These are phyloP conservation scores for Diorhabda sublineata DNA, from an alignment of 1,140 invertebrate genomes.

Conservation along the genomic window DNA sequence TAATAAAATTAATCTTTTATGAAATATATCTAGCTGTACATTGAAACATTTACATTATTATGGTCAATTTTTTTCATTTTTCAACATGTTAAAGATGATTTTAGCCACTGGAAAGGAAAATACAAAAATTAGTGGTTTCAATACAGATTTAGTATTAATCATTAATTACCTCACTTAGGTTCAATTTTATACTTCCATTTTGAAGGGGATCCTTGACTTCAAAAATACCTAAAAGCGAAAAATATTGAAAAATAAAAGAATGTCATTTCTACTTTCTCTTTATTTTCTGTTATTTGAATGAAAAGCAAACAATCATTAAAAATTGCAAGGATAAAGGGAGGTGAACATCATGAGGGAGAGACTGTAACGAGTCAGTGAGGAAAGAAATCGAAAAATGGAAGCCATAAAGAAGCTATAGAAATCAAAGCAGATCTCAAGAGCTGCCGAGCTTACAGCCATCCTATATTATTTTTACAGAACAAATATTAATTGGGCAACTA, in stretches of 20 bases:
- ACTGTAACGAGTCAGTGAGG: too few species aligned
- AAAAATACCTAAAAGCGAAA: constrained; percentile 63
- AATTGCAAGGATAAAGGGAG: too few species aligned
- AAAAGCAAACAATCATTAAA: too few species aligned
- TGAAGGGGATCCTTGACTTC: constrained; percentile 77
- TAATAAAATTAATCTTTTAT: not conserved
- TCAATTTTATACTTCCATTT: constrained; percentile 77
- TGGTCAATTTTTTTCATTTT: constrained; percentile 5
- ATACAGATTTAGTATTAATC: constrained; percentile 7
- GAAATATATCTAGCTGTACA: not conserved
- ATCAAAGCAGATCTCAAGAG: too few species aligned
- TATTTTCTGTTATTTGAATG: too few species aligned
- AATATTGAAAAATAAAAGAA: not conserved
- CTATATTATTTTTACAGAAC: too few species aligned
- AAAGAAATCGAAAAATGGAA: too few species aligned
- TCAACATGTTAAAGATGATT: constrained; percentile 70
- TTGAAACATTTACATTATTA: not conserved
- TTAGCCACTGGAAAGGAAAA: constrained; percentile 68
- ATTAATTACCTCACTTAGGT: constrained; percentile 60
- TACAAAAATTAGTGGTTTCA: constrained; percentile 5
- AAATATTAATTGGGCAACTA: too few species aligned
- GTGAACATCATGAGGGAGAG: too few species aligned
- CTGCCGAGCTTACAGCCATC: too few species aligned
- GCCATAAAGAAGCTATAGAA: too few species aligned
- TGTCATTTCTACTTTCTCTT: too few species aligned